Conservation (phyloP, 2,113 vertebrate genomes). For the Aegithalos caudatus region DNA sequence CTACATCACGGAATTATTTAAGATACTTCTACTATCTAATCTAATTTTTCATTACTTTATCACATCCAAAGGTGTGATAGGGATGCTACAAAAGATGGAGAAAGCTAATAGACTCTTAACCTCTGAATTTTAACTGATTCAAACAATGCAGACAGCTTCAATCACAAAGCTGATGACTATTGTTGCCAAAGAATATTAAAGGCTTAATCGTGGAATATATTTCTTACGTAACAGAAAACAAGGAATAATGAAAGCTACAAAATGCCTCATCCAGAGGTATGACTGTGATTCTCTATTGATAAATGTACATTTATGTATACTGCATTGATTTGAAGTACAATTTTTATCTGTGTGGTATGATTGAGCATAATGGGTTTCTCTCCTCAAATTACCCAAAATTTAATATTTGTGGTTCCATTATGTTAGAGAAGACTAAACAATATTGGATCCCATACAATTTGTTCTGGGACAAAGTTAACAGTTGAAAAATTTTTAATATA, state of each 20-base stretch:
- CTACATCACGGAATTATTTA: background rate
- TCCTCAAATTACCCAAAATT: background rate
- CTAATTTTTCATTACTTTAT: background rate
- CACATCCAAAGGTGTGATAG: background rate
- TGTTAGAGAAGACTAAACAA: background rate
- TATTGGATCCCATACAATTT: background rate
- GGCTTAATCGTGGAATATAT: background rate
- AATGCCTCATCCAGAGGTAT: background rate
- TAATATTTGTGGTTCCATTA: background rate
- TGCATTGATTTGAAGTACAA: fast-evolving
- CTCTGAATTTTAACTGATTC: background rate
- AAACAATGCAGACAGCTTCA: background rate
- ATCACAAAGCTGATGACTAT: background rate
- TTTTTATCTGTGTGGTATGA: background rate
- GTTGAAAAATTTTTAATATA: background rate
- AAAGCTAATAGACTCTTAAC: background rate
- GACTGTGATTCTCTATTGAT: background rate
- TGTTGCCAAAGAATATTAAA: background rate
- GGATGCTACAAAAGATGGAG: background rate
- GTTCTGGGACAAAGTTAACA: background rate
- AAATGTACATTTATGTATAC: background rate
- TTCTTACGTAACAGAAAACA: background rate
- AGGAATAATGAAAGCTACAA: background rate
- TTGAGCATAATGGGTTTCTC: background rate
- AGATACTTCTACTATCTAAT: background rate